Evolutionary conservation across 2,113 vertebrate species (phyloP).

Genomic region (Corvus hawaiiensis): DNA sequence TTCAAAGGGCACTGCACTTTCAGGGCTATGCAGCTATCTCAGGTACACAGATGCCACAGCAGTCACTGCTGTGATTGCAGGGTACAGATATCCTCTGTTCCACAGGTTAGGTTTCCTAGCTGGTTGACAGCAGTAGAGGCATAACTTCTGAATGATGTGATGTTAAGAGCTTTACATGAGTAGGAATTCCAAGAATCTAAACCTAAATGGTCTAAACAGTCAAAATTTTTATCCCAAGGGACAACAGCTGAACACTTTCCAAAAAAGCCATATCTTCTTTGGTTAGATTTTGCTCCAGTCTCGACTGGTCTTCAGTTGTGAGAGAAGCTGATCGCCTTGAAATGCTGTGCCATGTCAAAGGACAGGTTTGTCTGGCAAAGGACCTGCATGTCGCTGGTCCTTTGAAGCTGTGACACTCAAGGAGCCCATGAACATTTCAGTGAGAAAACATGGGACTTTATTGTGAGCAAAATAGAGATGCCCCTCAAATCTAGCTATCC

Average conservation of each 20-base stretch:
- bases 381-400: background rate
- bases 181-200: background rate
- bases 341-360: background rate
- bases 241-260: background rate
- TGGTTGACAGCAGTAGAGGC: background rate
- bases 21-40: background rate
- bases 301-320: background rate
- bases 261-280: background rate
- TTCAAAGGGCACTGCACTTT: background rate
- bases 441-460: background rate
- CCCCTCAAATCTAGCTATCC: background rate
- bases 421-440: background rate
- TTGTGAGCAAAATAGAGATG: background rate
- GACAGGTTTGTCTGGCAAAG: accelerated
- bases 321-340: background rate
- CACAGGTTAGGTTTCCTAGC: background rate
- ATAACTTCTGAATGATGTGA: background rate
- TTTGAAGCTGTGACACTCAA: background rate
- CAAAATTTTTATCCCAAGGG: background rate
- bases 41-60: background rate
- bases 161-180: background rate
- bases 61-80: background rate
- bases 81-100: background rate
- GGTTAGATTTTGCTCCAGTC: background rate
- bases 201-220: background rate